Evolutionary conservation across 1,140 invertebrate genomes (phyloP).

Genomic region (Planococcus citri): DNA sequence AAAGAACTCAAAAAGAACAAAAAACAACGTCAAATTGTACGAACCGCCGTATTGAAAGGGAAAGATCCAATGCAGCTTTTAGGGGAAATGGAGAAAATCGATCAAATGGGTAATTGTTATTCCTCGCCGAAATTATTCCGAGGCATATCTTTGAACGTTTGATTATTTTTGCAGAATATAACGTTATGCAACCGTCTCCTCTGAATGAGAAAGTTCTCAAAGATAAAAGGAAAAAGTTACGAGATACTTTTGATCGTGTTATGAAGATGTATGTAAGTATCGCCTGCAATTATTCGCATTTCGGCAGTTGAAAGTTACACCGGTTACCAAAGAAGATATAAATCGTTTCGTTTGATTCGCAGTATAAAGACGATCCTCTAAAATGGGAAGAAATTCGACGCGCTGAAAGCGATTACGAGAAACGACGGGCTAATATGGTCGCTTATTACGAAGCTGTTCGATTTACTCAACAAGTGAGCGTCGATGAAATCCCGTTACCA

Average conservation of each 20-base stretch:
- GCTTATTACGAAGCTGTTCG: constrained; percentile 89
- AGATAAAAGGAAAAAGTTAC: constrained; percentile 90
- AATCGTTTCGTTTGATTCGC: background rate
- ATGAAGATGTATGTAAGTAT: constrained; percentile 91
- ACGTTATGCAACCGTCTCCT: constrained; percentile 82
- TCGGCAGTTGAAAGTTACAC: background rate
- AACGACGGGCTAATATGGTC: constrained; percentile 67
- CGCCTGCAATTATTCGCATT: background rate
- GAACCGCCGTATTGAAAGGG: constrained; percentile 93
- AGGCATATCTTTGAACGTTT: background rate
- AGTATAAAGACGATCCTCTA: constrained; percentile 74
- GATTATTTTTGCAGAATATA: constrained; percentile 62
- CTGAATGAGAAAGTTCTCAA: constrained; percentile 93
- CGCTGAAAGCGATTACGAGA: constrained; percentile 86
- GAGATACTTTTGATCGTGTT: constrained; percentile 88
- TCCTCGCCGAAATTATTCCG: background rate
- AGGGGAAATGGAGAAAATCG: constrained; percentile 92
- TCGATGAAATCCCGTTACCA: constrained; percentile 94
- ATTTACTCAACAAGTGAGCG: constrained; percentile 75
- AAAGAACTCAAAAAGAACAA: constrained; percentile 98
- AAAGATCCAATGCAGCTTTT: constrained; percentile 92
- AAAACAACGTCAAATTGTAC: constrained; percentile 85
- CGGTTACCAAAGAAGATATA: no score
- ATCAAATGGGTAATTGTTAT: constrained; percentile 87
- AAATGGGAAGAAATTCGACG: constrained; percentile 83